phyloP scores from a whole-genome alignment of 2,113 vertebrate species.

The Syngnathus typhle region DNA sequence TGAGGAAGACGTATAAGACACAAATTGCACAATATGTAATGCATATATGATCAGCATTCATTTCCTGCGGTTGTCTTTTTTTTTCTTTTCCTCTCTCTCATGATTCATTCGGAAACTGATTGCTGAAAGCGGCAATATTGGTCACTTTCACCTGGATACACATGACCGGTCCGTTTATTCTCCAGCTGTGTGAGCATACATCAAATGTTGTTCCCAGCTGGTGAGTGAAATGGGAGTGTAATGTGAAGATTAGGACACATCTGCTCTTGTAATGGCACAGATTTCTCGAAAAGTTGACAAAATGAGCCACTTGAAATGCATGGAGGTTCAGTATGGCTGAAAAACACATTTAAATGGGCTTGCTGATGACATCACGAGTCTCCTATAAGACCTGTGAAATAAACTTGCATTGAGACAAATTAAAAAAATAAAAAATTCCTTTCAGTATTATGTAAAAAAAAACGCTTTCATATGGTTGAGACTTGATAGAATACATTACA shows the following conservation, averaged over 20 bases:
- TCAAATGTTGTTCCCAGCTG: slow-evolving; percentile 34
- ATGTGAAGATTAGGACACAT: slow-evolving; percentile 39
- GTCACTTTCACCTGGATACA: slow-evolving; percentile 47
- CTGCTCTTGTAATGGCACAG: slow-evolving; percentile 18
- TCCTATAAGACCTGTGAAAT: too few species aligned
- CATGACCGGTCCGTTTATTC: slow-evolving; percentile 48
- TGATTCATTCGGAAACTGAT: slow-evolving; percentile 12
- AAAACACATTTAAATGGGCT: neutral
- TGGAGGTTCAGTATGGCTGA: neutral
- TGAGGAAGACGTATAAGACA: slow-evolving; percentile 14
- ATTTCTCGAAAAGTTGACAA: neutral
- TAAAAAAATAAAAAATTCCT: too few species aligned
- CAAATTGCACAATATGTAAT: neutral
- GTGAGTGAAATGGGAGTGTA: slow-evolving; percentile 16
- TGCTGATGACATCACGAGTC: neutral
- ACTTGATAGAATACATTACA: neutral
- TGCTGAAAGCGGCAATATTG: slow-evolving; percentile 19
- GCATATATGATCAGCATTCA: neutral
- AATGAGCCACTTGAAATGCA: neutral
- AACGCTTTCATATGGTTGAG: neutral
- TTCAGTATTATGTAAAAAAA: neutral
- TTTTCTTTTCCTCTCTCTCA: neutral
- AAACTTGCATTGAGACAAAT: too few species aligned
- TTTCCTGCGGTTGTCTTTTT: neutral
- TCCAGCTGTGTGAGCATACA: slow-evolving; percentile 32